phyloP scores from a whole-genome alignment of 2,113 vertebrate species.

The Psettodes erumei region DNA sequence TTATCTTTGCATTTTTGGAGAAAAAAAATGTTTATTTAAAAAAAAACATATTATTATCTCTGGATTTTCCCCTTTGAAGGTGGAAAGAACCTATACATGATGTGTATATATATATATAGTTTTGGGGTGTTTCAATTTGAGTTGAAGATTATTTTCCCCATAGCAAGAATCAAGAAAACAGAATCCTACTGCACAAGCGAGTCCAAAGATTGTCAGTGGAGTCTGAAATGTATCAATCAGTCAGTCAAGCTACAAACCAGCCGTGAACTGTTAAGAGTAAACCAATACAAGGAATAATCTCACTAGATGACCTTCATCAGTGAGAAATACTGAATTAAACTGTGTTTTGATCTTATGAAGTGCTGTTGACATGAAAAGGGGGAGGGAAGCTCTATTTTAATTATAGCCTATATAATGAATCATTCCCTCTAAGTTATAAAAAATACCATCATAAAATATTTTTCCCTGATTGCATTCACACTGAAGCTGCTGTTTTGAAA shows the following conservation, averaged over 20 bases:
- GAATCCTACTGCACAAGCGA: neutral
- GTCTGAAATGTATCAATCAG: too few relatives aligned
- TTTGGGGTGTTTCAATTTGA: neutral
- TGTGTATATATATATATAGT: too few relatives aligned
- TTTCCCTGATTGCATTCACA: constrained; percentile 2
- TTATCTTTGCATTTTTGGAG: neutral
- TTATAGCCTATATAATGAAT: neutral
- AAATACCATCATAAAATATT: neutral
- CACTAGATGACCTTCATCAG: neutral
- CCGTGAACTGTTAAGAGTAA: constrained; percentile 6
- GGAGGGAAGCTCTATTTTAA: neutral
- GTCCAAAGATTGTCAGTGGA: neutral
- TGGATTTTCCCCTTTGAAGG: neutral
- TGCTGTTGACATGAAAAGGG: neutral
- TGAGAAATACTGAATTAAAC: neutral
- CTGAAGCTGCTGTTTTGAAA: constrained; percentile 22
- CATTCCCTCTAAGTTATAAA: neutral
- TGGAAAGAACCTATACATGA: neutral
- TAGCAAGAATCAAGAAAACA: neutral
- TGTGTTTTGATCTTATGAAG: neutral
- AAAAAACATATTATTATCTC: neutral
- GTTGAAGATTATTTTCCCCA: neutral
- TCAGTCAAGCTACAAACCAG: neutral
- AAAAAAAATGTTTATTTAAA: neutral
- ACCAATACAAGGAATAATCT: constrained; percentile 18